Evolutionary conservation across 2,797 vertebrate genomes (phyloP).

Genomic region (Cynodonichthys magdalenae): DNA sequence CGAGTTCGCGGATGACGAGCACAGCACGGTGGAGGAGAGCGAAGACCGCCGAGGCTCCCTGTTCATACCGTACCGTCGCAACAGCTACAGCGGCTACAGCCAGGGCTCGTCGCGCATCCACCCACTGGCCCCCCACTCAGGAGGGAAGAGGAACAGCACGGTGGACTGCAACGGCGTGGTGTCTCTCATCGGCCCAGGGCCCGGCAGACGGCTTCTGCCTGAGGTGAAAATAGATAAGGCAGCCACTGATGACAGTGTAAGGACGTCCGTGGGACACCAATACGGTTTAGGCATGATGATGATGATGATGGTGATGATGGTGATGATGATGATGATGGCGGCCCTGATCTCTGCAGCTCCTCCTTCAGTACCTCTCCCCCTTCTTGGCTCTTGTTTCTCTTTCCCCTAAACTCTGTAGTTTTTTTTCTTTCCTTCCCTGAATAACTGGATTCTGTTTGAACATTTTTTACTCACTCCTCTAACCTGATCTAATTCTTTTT

Average conservation of each 20-base stretch:
- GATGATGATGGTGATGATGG: constrained; percentile 80
- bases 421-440: constrained; percentile 16
- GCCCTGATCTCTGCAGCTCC: constrained; percentile 77
- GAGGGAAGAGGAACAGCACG: constrained; percentile 95
- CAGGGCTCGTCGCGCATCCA: constrained; percentile 95
- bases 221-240: constrained; percentile 99
- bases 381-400: constrained; percentile 56
- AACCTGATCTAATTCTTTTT: constrained; percentile 21
- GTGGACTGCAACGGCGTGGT: constrained; percentile 99
- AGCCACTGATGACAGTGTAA: constrained; percentile 90
- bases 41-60: constrained; percentile 95
- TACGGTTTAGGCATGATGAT: constrained; percentile 89
- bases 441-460: constrained; percentile 41
- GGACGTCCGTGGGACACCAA: constrained; percentile 88
- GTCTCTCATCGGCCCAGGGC: constrained; percentile 94
- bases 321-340: constrained; percentile 80
- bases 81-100: constrained; percentile 98
- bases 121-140: constrained; percentile 87
- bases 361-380: constrained; percentile 59
- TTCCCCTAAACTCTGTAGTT: constrained; percentile 38
- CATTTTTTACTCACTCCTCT: constrained; percentile 32
- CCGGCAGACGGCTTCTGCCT: constrained; percentile 95
- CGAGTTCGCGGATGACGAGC: constrained; percentile 97
- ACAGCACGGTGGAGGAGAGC: constrained; percentile 97
- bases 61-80: constrained; percentile 94